Evolutionary conservation across 2,888 invertebrate species (phyloP).

Genomic region (Furcula furcula): DNA sequence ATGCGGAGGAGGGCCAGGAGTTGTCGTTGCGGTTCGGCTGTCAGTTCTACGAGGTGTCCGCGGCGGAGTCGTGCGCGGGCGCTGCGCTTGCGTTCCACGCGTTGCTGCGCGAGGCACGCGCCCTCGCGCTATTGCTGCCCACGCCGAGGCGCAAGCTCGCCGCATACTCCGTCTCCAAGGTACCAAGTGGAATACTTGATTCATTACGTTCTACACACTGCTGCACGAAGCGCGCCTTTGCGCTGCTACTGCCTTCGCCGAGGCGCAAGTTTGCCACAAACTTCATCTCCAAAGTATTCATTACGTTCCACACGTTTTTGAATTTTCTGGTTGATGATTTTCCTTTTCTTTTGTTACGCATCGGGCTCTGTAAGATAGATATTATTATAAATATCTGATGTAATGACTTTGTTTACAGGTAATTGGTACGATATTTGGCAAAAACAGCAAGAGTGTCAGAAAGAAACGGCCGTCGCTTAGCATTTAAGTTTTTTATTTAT

Average conservation of each 20-base stretch:
- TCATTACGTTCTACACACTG: no score
- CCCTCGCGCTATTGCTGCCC: conserved; percentile 85
- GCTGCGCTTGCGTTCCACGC: conserved; percentile 91
- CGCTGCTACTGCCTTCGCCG: no score
- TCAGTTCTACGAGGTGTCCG: conserved; percentile 93
- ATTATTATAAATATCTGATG: no score
- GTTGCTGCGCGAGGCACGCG: conserved; percentile 87
- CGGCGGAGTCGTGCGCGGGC: conserved; percentile 91
- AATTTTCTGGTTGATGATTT: no score
- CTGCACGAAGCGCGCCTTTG: no score
- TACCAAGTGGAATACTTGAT: no score
- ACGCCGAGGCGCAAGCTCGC: conserved; percentile 88
- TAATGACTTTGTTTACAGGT: conserved; percentile 69
- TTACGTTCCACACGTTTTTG: no score
- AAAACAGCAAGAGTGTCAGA: conserved; percentile 88
- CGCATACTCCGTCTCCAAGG: conserved; percentile 89
- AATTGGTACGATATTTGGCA: conserved; percentile 90
- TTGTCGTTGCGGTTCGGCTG: conserved; percentile 89
- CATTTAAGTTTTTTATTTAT: conserved; percentile 77
- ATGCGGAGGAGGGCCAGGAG: conserved; percentile 90
- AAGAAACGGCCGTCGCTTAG: conserved; percentile 90
- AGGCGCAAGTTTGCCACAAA: no score
- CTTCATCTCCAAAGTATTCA: no score
- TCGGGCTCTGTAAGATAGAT: no score
- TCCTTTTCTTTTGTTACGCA: no score